phyloP scores from a whole-genome alignment of 2,113 vertebrate genomes.

The Chaenocephalus aceratus region DNA sequence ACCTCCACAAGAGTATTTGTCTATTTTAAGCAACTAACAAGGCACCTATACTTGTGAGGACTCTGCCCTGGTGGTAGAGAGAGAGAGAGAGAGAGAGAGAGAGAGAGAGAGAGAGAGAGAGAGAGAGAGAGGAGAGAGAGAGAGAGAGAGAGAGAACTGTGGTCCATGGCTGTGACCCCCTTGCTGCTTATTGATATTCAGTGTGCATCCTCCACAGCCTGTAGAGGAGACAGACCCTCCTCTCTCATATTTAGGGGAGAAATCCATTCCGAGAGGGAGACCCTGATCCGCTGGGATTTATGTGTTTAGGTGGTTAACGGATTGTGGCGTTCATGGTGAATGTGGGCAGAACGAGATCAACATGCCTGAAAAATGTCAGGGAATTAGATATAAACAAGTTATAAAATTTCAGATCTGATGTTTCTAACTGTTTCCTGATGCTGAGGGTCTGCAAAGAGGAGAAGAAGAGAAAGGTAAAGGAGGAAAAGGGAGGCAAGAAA shows the following conservation, averaged over 20 bases:
- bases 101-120: not conserved
- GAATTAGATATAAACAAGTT: not conserved
- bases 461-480: not conserved
- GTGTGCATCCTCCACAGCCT: slow-evolving; percentile 62
- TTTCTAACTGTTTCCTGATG: slow-evolving; percentile 18
- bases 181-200: slow-evolving; percentile 70
- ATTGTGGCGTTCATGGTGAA: not conserved
- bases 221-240: slow-evolving; percentile 42
- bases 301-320: not conserved
- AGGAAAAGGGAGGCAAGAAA: not conserved
- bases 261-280: slow-evolving; percentile 18
- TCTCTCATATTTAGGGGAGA: slow-evolving; percentile 35
- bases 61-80: not conserved
- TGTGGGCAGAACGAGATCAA: slow-evolving; percentile 5
- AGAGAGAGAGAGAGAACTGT: slow-evolving; percentile 15
- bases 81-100: slow-evolving; percentile 2
- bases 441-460: not conserved
- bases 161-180: slow-evolving; percentile 41
- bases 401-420: not conserved
- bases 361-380: not conserved
- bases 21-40: slow-evolving; percentile 19
- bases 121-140: not conserved
- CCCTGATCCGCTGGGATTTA: slow-evolving; percentile 1
- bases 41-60: not conserved
- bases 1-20: not conserved